Conservation (phyloP, 64 coral and sea anemone species). For the Pocillopora verrucosa region DNA sequence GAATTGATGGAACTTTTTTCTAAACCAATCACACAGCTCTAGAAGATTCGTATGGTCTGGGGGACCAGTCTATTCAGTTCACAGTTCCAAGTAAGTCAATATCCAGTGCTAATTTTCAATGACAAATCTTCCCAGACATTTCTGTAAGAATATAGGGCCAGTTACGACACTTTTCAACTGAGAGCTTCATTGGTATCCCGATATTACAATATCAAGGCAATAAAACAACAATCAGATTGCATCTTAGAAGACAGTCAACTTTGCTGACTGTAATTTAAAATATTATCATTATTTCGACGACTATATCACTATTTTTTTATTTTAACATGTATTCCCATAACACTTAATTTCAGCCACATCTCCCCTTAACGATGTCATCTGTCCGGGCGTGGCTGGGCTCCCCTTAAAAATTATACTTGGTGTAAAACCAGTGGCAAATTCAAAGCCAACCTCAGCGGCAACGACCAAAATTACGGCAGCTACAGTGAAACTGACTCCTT, state of each 20-base stretch:
- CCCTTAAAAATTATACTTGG: neutral
- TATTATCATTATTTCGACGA: neutral
- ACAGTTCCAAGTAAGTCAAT: conserved; percentile 22
- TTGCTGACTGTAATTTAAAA: too few relatives aligned
- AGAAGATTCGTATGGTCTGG: neutral
- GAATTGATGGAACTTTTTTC: neutral
- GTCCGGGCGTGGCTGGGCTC: neutral
- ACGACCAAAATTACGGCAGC: conserved; percentile 1
- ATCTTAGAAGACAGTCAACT: too few relatives aligned
- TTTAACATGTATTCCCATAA: neutral
- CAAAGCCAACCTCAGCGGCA: neutral
- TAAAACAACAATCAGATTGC: too few relatives aligned
- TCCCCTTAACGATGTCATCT: neutral
- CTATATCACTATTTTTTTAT: neutral
- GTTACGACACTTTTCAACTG: too few relatives aligned
- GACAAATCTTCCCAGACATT: neutral
- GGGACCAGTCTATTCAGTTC: neutral
- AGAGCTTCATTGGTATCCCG: too few relatives aligned
- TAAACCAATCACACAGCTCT: neutral
- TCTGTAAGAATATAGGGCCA: too few relatives aligned
- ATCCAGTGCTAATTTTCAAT: neutral
- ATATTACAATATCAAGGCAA: too few relatives aligned
- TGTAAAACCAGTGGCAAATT: neutral
- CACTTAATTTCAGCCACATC: conserved; percentile 16
- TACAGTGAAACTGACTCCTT: neutral